Evolutionary conservation across 2,888 invertebrate species (phyloP), one percentile per base, ranked within the genome.

Genomic region (Lamproptera curius): DNA sequence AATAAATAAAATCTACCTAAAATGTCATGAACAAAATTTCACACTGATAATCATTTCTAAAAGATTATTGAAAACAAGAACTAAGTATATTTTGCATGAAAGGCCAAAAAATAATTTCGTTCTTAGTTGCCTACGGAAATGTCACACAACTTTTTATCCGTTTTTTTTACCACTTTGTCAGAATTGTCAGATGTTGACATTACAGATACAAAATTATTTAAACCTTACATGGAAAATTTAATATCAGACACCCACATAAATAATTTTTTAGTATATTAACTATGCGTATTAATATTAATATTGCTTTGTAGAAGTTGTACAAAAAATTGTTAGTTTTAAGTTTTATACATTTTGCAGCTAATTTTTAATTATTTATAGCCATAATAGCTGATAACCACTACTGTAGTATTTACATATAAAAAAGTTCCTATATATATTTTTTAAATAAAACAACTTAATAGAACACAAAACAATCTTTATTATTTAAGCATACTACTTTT

Each of bases 61-160:
- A 17, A 35, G 14, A 16, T 14, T 66, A 62, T 51, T 46, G 54
- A 61, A 67, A 59, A 50, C 47, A 51, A 54, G 58, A 65, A 60
- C 56, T 56, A 61, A 65, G 66, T 43, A 65, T 63, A 56, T 62
- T 59, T 63, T 59, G 59, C 59, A 65, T 60, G 63, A 70, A 73
- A 72, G 67, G 63, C 63, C 61, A 60, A 67, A 73, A 70, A 75
- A 67, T 62, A 61, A 66, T 69, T 67, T 65, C 62, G 62, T 60
- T 62, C 58, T 56, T 57, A 55, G 61, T 57, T 61, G 63, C 58
- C 58, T 67, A 57, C 54, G 61, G 62, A 69, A 73, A 70, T 68
- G 72, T 69, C 72, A 75, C 55, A 57, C 52, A 57, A 55, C 54
- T 62, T 59, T 54, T 58, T 62, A 53, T 49, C 48, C 52, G 50